phyloP scores from a whole-genome alignment of 2,797 vertebrate species.

The Vireo griseus region DNA sequence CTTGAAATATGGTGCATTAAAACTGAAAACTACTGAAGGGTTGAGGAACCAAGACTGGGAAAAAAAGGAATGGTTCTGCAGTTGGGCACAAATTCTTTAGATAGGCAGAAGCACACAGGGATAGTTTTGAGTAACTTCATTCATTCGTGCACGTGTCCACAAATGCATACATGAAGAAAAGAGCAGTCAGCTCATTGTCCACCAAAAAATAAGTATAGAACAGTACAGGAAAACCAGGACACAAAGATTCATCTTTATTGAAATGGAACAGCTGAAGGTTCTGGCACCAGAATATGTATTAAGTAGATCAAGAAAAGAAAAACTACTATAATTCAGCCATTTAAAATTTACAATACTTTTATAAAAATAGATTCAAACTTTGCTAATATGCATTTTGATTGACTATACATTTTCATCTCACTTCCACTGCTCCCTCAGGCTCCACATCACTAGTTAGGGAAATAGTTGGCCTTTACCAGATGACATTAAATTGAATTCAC shows the following conservation, averaged over 20 bases:
- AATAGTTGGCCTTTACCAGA: constrained; percentile 9
- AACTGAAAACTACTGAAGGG: background rate
- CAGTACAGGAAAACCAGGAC: background rate
- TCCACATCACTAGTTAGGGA: background rate
- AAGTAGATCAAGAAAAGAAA: background rate
- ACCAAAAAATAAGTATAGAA: background rate
- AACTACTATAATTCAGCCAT: background rate
- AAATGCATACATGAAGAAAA: background rate
- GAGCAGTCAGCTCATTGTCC: background rate
- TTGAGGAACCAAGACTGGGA: background rate
- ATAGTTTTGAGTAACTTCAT: background rate
- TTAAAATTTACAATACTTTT: background rate
- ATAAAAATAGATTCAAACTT: constrained; percentile 1
- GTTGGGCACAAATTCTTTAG: background rate
- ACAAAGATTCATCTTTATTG: background rate
- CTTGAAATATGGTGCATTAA: background rate
- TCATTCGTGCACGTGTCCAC: background rate
- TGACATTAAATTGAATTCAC: constrained; percentile 16
- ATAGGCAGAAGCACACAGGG: background rate
- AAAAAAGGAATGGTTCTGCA: background rate
- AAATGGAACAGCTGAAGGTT: background rate
- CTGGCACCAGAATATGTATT: background rate
- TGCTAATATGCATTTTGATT: constrained; percentile 45
- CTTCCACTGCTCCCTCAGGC: constrained; percentile 7
- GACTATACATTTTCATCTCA: background rate